Conservation (phyloP, 2,888 invertebrate species). For the Oeneis ivallda region DNA sequence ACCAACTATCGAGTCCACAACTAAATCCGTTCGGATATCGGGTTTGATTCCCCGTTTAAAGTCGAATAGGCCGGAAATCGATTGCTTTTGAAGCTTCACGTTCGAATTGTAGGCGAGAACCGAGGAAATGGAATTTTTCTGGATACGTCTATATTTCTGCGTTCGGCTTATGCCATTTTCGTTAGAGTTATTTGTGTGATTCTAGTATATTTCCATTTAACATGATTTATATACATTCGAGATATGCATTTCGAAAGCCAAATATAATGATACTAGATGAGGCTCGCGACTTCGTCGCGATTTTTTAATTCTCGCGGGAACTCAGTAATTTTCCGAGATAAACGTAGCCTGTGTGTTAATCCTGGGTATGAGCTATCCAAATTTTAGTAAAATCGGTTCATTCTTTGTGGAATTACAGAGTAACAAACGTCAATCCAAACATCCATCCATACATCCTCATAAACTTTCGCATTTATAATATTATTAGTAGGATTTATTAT, state of each 20-base stretch:
- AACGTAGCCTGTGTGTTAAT: too few relatives aligned
- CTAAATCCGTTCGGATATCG: slow-evolving; percentile 76
- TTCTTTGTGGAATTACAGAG: too few relatives aligned
- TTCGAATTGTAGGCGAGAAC: slow-evolving; percentile 63
- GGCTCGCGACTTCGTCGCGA: too few relatives aligned
- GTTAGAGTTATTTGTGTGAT: slow-evolving; percentile 14
- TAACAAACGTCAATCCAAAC: too few relatives aligned
- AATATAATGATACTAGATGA: too few relatives aligned
- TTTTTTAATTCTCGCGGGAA: too few relatives aligned
- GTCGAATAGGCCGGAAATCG: slow-evolving; percentile 82
- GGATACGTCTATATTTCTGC: slow-evolving; percentile 33
- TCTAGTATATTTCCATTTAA: background rate
- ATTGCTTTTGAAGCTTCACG: slow-evolving; percentile 75
- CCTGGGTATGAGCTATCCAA: too few relatives aligned
- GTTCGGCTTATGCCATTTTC: slow-evolving; percentile 16
- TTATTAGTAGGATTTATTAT: too few relatives aligned
- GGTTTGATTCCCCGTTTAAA: slow-evolving; percentile 79
- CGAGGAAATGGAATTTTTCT: slow-evolving; percentile 36
- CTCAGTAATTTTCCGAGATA: too few relatives aligned
- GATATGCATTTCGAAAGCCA: background rate
- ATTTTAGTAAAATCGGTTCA: too few relatives aligned
- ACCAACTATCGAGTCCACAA: slow-evolving; percentile 68
- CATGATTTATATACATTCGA: background rate
- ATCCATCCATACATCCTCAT: too few relatives aligned
- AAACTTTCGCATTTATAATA: too few relatives aligned